Percentiles rank a stretch among this genome's conserved stretches.
Conservation (phyloP, 2,888 invertebrate genomes). For the Euproctis similis region DNA sequence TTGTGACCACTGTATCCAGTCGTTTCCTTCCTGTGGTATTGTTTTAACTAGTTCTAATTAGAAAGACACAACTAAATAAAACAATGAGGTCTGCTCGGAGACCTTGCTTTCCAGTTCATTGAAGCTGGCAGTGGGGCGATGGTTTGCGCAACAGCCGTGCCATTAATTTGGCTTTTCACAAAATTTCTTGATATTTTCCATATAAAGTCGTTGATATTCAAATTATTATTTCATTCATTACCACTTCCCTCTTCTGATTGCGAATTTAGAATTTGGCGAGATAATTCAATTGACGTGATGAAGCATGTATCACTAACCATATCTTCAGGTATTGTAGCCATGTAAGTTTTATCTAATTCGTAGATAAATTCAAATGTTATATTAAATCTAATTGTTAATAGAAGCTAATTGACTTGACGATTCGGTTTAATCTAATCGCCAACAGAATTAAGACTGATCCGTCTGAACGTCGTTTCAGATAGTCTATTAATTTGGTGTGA, state of each 20-base stretch:
- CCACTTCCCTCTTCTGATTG: no score
- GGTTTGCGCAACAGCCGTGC: constrained; percentile 52
- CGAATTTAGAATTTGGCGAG: no score
- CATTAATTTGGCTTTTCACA: constrained; percentile 53
- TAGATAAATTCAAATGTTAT: not conserved
- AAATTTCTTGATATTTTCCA: constrained; percentile 28
- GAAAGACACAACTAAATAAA: constrained; percentile 59
- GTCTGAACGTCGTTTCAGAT: not conserved
- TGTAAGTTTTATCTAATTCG: constrained; percentile 24
- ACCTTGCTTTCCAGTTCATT: constrained; percentile 74
- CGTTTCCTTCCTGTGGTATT: constrained; percentile 73
- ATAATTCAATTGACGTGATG: no score
- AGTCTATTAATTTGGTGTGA: constrained; percentile 24
- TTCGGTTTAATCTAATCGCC: no score
- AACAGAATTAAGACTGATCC: not conserved
- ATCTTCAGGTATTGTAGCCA: no score
- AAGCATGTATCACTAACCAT: no score
- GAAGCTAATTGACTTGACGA: not conserved
- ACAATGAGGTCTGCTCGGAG: constrained; percentile 62
- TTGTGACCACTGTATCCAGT: constrained; percentile 49
- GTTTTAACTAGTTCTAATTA: constrained; percentile 67
- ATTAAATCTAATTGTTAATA: not conserved
- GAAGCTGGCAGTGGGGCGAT: constrained; percentile 58
- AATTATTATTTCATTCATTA: not conserved
- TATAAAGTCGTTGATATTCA: no score